Conservation (phyloP, 2,113 vertebrate species). For the Calypte anna region DNA sequence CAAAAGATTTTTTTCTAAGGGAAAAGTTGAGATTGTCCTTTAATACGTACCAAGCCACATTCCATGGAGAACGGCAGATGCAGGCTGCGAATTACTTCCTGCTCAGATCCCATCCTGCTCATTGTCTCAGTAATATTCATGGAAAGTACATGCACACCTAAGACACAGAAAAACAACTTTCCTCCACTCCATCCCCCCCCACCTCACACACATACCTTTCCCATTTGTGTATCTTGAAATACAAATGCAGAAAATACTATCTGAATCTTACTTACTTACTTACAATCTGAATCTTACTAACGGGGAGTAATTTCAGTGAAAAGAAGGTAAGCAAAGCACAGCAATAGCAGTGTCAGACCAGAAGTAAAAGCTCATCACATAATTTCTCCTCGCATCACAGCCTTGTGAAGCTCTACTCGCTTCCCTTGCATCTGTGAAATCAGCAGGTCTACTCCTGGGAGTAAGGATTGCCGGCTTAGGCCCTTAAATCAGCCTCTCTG, state of each 20-base stretch:
- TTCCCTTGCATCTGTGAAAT: conserved; percentile 24
- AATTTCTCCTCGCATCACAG: conserved; percentile 27
- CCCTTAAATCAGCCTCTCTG: conserved; percentile 30
- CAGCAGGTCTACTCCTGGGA: conserved; percentile 30
- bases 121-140: neutral
- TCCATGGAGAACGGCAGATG: neutral
- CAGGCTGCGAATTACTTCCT: neutral
- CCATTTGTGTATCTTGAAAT: neutral
- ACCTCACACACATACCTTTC: neutral
- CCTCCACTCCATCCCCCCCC: neutral
- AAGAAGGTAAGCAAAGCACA: neutral
- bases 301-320: neutral
- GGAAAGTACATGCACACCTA: neutral
- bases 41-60: neutral
- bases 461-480: conserved; percentile 23
- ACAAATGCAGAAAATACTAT: conserved; percentile 26
- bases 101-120: conserved; percentile 9
- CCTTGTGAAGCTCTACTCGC: neutral
- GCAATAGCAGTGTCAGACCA: neutral
- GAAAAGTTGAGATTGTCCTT: conserved; percentile 4
- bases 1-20: conserved; percentile 6
- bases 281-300: conserved; percentile 41
- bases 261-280: conserved; percentile 29
- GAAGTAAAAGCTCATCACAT: conserved; percentile 12
- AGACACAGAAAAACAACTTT: neutral